These are phyloP conservation scores for Zeus faber DNA, from an alignment of 2,113 vertebrate genomes.

Conservation along the genomic window DNA sequence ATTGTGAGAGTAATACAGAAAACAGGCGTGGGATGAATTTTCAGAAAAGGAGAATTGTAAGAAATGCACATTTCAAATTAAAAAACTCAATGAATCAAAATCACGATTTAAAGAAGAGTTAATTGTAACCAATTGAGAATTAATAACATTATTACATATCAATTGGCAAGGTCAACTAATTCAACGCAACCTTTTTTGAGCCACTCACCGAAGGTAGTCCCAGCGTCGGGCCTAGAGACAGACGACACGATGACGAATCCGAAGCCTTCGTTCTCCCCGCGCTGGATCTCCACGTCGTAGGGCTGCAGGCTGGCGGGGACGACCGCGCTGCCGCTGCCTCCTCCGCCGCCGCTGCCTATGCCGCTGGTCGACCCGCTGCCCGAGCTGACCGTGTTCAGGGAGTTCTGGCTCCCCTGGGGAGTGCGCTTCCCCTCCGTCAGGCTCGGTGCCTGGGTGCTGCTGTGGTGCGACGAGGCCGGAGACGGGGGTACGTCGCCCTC, in stretches of 20 bases:
- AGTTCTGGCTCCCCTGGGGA: constrained; percentile 96
- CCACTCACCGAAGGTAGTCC: constrained; percentile 90
- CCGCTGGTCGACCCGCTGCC: constrained; percentile 96
- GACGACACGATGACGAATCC: constrained; percentile 98
- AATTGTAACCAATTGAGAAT: no score
- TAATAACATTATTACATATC: no score
- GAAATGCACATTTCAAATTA: neutral
- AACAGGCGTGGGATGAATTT: neutral
- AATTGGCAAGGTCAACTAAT: no score
- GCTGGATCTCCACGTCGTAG: constrained; percentile 94
- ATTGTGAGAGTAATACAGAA: neutral
- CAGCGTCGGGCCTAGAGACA: constrained; percentile 90
- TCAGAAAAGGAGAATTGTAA: neutral
- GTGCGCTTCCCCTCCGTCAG: constrained; percentile 95
- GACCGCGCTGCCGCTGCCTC: constrained; percentile 83
- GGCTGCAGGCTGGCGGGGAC: constrained; percentile 83
- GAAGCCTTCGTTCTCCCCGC: constrained; percentile 92
- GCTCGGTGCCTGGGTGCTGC: constrained; percentile 92
- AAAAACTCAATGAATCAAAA: no score
- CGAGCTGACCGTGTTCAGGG: constrained; percentile 94
- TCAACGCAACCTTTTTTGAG: no score
- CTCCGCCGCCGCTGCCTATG: constrained; percentile 85
- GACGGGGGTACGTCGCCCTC: constrained; percentile 90
- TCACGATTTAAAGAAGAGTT: neutral
- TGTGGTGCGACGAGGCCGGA: constrained; percentile 95